Conservation (phyloP, 2,888 invertebrate species). For the Lepeophtheirus nordmannii region DNA sequence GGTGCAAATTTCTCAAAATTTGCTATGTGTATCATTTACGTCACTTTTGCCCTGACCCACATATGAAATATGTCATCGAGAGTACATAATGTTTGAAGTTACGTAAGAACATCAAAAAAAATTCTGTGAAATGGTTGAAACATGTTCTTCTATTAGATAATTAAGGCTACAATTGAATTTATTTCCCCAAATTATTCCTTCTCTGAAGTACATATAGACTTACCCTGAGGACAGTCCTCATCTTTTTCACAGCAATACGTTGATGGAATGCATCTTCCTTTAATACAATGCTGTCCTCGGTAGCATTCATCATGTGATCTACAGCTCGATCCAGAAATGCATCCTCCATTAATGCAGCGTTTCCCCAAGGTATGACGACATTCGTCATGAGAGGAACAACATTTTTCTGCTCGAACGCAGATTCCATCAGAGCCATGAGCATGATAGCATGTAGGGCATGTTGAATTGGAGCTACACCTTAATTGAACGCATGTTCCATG, state of each 20-base stretch:
- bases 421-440: not conserved
- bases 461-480: not conserved
- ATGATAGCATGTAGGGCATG: not conserved
- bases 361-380: not conserved
- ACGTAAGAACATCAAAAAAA: too few relatives aligned
- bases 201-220: not conserved
- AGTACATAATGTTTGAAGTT: too few relatives aligned
- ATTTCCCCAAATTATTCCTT: too few relatives aligned
- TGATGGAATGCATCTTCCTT: not conserved
- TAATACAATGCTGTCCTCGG: not conserved
- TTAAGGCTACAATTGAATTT: too few relatives aligned
- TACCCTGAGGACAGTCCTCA: not conserved
- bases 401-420: not conserved
- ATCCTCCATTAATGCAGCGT: not conserved
- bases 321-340: not conserved
- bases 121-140: too few relatives aligned
- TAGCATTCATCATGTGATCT: not conserved
- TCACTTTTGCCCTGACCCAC: too few relatives aligned
- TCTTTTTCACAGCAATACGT: conserved; percentile 4
- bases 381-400: not conserved
- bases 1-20: too few relatives aligned
- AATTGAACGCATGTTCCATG: not conserved
- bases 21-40: too few relatives aligned
- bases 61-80: too few relatives aligned
- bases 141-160: too few relatives aligned